Base-by-base conservation (phyloP, 2,113 vertebrate species). In the Pogonocichla stellata region DNA sequence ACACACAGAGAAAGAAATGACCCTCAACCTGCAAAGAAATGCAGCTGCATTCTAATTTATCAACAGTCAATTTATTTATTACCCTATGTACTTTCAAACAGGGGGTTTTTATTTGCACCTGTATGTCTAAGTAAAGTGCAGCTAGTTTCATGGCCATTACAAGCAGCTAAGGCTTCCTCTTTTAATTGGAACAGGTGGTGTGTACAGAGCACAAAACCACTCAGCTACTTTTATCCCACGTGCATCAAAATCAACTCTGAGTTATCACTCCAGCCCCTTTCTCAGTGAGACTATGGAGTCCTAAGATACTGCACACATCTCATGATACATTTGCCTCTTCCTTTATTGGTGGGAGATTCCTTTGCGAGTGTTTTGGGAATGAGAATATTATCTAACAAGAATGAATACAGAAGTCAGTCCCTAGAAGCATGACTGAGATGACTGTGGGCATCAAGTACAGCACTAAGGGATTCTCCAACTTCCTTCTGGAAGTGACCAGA, bases 121-220 rank as follows among this genome's bases (percentile, higher is more conserved):
- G 95, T 79, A 87, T 7, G 43, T 82, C 65, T 81, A 72, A 86
- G 79, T 56, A 56, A 72, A 91, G 74, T 28, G 78, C 92, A 73
- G 66, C n/a, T 54, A 81, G 72, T 97, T 97, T 97, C 48, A 4
- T 62, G 60, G 61, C 81, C 80, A 75, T 65, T 77, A 77, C 14
- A 82, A 82, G 80, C 58, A 87, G 65, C 45, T 51, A 43, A 29
- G 34, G 89, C 87, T 97, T 97, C 97, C 96, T 90, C 94, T 96
- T 97, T 94, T 88, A 89, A 57, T 29, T 67, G 70, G 90, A 91
- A 74, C 96, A 97, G 95, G 95, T 97, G 96, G 88, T 3, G 22
- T 6, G 58, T 66, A 79, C 2, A 12, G 38, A 26, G 36, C 90
- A 93, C 36, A 90, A 73, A 88, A 78, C 50, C 54, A 73, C 66